Evolutionary conservation across 2,888 invertebrate species (phyloP).

Genomic region (Pardosa pseudoannulata): DNA sequence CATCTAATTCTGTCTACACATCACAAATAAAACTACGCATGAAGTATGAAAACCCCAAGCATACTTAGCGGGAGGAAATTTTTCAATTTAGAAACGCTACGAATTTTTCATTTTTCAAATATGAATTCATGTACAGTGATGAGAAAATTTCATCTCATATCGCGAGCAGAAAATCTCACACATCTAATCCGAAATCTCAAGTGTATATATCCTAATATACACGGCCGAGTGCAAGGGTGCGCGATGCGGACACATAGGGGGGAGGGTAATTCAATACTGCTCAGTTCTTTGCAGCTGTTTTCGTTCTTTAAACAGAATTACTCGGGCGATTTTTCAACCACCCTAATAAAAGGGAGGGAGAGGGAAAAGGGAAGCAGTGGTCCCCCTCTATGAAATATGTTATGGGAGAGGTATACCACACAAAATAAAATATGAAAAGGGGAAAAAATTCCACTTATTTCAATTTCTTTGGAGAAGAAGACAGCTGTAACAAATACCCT

Average conservation of each 20-base stretch:
- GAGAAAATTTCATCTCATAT: background rate
- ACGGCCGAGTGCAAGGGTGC: background rate
- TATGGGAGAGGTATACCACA: background rate
- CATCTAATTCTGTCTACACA: too few relatives aligned
- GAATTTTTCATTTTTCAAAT: background rate
- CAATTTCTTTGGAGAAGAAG: conserved; percentile 2
- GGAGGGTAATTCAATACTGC: conserved; percentile 11
- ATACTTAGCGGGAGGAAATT: too few relatives aligned
- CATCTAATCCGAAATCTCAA: background rate
- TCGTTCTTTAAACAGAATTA: conserved; percentile 10
- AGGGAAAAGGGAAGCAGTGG: background rate
- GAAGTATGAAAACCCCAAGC: too few relatives aligned
- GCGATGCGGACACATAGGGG: background rate
- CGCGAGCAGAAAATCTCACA: too few relatives aligned
- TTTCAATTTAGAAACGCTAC: too few relatives aligned
- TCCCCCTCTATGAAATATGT: background rate
- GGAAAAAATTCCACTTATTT: background rate
- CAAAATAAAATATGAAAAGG: conserved; percentile 10
- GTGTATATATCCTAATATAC: background rate
- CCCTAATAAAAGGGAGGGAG: conserved; percentile 7
- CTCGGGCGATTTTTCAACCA: conserved; percentile 4
- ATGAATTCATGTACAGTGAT: background rate
- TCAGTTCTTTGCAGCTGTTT: conserved; percentile 11
- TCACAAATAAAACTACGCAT: too few relatives aligned
- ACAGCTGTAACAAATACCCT: background rate